Evolutionary conservation across 1,140 invertebrate genomes (phyloP).

Genomic region (Rhopalosiphum maidis): DNA sequence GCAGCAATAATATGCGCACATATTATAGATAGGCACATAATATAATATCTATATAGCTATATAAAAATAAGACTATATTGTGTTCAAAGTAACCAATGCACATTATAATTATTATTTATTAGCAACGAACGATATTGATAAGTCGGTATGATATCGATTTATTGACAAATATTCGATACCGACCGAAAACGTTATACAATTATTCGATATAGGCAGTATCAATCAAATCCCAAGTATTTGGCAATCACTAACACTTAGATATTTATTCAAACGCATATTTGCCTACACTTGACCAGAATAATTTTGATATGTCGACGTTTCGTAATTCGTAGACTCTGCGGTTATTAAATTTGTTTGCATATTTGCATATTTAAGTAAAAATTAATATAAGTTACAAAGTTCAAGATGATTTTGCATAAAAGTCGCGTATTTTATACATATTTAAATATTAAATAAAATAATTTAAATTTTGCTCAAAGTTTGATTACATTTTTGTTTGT

Average conservation of each 20-base stretch:
- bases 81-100: background rate
- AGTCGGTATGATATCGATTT: background rate
- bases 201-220: background rate
- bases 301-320: background rate
- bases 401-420: background rate
- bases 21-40: background rate
- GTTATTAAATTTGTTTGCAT: background rate
- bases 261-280: background rate
- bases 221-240: background rate
- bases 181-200: background rate
- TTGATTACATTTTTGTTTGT: background rate
- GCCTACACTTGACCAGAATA: background rate
- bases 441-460: conserved; percentile 10
- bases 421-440: background rate
- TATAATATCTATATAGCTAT: background rate
- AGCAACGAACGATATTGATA: background rate
- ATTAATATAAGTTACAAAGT: background rate
- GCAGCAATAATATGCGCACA: background rate
- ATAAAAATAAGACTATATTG: background rate
- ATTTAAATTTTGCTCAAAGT: background rate
- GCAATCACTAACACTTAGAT: background rate
- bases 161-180: background rate
- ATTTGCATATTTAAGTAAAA: background rate
- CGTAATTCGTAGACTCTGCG: background rate
- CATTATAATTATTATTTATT: background rate